Conservation (phyloP, 1,140 invertebrate genomes). For the Tribolium castaneum region DNA sequence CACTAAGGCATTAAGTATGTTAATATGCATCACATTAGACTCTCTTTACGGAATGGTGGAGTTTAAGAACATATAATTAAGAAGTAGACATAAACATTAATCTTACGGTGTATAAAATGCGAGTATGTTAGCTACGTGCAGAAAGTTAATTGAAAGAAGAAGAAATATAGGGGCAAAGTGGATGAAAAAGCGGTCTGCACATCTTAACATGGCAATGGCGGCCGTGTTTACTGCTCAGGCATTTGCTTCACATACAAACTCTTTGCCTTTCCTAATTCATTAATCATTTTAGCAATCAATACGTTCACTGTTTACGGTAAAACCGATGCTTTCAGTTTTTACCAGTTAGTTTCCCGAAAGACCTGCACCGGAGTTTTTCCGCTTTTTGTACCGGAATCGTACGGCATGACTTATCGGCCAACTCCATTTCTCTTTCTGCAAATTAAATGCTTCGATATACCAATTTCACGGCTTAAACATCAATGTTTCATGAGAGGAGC, state of each 20-base stretch:
- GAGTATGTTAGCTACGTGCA: slow-evolving; percentile 39
- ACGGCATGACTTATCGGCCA: neutral
- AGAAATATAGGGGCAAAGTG: slow-evolving; percentile 36
- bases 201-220: slow-evolving; percentile 39
- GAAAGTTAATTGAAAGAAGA: slow-evolving; percentile 45
- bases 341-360: neutral
- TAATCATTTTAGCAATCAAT: slow-evolving; percentile 40
- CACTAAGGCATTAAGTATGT: slow-evolving; percentile 9
- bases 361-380: neutral
- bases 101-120: slow-evolving; percentile 35
- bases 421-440: neutral
- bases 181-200: slow-evolving; percentile 42
- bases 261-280: slow-evolving; percentile 38
- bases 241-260: slow-evolving; percentile 37
- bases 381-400: slow-evolving; percentile 3
- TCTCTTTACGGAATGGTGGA: slow-evolving; percentile 16
- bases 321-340: slow-evolving; percentile 8
- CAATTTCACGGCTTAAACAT: neutral
- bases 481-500: slow-evolving; percentile 12
- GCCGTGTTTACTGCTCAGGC: slow-evolving; percentile 16
- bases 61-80: slow-evolving; percentile 37
- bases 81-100: slow-evolving; percentile 42
- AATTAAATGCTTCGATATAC: slow-evolving; percentile 15
- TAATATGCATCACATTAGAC: slow-evolving; percentile 21
- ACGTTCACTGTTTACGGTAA: slow-evolving; percentile 30